Evolutionary conservation across 2,797 vertebrate genomes (phyloP).

Genomic region (Anguilla obscura): DNA sequence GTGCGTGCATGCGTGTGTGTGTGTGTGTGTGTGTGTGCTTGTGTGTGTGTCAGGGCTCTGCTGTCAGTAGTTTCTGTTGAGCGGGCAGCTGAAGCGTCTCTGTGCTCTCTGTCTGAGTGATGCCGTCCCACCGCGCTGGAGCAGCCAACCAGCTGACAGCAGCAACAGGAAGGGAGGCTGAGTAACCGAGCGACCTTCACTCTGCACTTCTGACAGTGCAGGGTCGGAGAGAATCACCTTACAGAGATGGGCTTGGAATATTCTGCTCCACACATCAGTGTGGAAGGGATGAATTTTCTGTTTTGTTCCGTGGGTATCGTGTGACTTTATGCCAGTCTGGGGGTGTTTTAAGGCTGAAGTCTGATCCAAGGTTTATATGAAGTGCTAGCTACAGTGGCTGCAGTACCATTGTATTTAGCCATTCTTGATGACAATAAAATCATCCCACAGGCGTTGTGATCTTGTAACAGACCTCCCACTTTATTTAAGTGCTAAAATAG

Average conservation of each 20-base stretch:
- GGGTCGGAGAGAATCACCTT: neutral
- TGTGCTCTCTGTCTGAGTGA: neutral
- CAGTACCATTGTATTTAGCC: neutral
- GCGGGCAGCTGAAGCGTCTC: neutral
- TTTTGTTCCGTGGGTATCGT: neutral
- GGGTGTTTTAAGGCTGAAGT: neutral
- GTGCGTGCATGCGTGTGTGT: neutral
- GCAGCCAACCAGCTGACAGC: neutral
- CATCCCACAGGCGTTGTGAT: neutral
- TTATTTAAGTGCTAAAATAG: neutral
- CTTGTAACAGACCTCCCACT: neutral
- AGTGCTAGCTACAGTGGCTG: neutral
- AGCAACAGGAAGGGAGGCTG: neutral
- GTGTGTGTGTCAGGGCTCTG: neutral
- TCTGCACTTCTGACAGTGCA: neutral
- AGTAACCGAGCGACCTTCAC: neutral
- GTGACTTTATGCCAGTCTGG: neutral
- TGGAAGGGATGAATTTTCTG: neutral
- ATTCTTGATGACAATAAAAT: neutral
- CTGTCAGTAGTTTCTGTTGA: constrained; percentile 11
- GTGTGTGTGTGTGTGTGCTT: neutral
- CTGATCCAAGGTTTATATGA: neutral
- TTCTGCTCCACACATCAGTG: neutral
- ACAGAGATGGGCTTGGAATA: neutral
- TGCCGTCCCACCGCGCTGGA: neutral